Percentiles rank a stretch among this genome's conserved stretches.
phyloP scores from a whole-genome alignment of 2,888 invertebrate species.

The Acanthopleura granulata region DNA sequence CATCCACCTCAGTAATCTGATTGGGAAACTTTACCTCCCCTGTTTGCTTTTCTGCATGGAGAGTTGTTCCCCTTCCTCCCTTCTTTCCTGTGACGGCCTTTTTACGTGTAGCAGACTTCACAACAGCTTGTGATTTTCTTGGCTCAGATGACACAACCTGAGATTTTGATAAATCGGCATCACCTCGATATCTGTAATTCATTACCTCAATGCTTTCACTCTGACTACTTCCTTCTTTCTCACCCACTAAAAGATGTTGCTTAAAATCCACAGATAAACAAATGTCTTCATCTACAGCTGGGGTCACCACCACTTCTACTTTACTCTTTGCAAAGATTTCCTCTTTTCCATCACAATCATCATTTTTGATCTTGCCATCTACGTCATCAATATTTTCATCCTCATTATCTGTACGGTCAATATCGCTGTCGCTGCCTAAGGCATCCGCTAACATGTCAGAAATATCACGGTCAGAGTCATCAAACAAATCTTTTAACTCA shows the following conservation, averaged over 20 bases:
- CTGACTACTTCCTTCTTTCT: background rate
- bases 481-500: background rate
- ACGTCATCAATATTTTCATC: background rate
- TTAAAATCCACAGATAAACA: background rate
- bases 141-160: too few species aligned
- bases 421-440: slow-evolving; percentile 24
- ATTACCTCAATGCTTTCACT: background rate
- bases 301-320: background rate
- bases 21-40: background rate
- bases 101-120: too few species aligned
- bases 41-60: background rate
- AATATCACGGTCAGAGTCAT: background rate
- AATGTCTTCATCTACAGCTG: background rate
- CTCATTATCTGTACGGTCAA: slow-evolving; percentile 1
- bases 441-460: slow-evolving; percentile 25
- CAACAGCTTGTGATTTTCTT: too few species aligned
- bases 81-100: background rate
- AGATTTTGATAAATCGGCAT: too few species aligned
- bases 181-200: background rate
- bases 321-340: background rate
- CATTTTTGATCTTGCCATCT: background rate
- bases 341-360: background rate
- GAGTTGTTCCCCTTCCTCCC: background rate
- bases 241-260: too few species aligned
- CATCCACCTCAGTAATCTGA: background rate